Conservation (phyloP, 2,797 vertebrate species). For the Mus caroli region DNA sequence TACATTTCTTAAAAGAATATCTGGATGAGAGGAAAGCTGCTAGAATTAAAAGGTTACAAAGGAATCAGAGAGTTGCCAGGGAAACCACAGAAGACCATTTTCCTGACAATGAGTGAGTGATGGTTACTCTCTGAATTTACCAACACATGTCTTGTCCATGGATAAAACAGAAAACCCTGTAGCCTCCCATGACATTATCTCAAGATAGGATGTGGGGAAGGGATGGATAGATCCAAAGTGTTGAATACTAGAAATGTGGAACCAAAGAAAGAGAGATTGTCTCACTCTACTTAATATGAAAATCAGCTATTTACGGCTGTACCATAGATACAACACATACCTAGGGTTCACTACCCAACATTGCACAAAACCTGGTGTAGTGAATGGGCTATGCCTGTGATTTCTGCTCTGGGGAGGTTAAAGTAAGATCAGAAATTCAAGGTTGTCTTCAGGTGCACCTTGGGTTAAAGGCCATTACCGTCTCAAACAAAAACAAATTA, state of each 20-base stretch:
- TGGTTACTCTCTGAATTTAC: background rate
- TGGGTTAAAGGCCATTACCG: background rate
- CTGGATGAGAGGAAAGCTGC: constrained; percentile 22
- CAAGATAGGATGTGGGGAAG: background rate
- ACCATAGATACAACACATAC: background rate
- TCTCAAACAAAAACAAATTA: background rate
- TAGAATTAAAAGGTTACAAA: constrained; percentile 66
- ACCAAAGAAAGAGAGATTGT: background rate
- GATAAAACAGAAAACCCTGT: background rate
- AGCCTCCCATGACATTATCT: background rate
- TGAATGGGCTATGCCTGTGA: background rate
- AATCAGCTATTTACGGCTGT: background rate
- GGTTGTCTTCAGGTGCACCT: background rate
- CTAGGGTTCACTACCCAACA: background rate
- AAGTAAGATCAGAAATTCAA: background rate
- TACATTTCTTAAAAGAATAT: constrained; percentile 45
- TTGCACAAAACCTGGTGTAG: background rate
- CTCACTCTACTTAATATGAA: background rate
- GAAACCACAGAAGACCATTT: constrained; percentile 39
- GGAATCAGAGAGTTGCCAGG: constrained; percentile 52
- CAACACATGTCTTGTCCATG: background rate
- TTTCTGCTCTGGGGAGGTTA: background rate
- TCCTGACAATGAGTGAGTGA: background rate
- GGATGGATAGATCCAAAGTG: background rate
- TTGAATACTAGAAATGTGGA: background rate